Base-by-base conservation (phyloP, 2,113 vertebrate species). In the Dromiciops gliroides region DNA sequence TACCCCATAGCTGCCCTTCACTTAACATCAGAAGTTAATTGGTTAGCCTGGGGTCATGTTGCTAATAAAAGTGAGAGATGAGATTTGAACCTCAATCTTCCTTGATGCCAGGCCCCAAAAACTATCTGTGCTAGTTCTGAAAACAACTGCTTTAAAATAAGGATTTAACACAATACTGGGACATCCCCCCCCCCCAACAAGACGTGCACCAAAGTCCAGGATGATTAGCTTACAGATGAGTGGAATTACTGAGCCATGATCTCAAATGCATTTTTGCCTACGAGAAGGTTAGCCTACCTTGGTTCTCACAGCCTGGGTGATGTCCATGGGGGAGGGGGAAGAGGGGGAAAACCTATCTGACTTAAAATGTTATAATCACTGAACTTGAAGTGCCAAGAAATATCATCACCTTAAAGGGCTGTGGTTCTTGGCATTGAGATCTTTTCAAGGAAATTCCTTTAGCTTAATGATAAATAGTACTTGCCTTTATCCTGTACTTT, bases 381-480 rank as follows among this genome's bases (percentile, higher is more conserved):
- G 89, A 50, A 90, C 50, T 31, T 90, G 89, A 31, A 50, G 89
- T 50, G 89, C 89, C 50, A 50, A 90, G 89, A 16, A 90, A 90
- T n/a, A 24, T 90, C 50, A 90, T 90, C 50, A n/a, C 28, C 49
- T 90, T 90, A 51, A 90, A n/a, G 50, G 49, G 19, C 19, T 83
- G 67, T 23, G 49, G 50, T 90, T 90, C 50, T 50, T 90, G 49
- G 47, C 31, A 83, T 23, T n/a, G 89, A 28, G 50, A 50, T 50
- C 50, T 50, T 90, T 51, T 37, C 49, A 90, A 90, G 49, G 50
- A 51, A 90, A 90, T 51, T 90, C 50, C 89, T 90, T 90, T 90
- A 51, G 49, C 47, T 90, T 90, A 90, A 90, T 90, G 89, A 90
- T 90, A 50, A 90, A 90, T 90, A 90, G 50, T 90, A 22, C 31